These are phyloP conservation scores for Augochlora pura DNA, from an alignment of 1,140 invertebrate species.

Conservation along the genomic window DNA sequence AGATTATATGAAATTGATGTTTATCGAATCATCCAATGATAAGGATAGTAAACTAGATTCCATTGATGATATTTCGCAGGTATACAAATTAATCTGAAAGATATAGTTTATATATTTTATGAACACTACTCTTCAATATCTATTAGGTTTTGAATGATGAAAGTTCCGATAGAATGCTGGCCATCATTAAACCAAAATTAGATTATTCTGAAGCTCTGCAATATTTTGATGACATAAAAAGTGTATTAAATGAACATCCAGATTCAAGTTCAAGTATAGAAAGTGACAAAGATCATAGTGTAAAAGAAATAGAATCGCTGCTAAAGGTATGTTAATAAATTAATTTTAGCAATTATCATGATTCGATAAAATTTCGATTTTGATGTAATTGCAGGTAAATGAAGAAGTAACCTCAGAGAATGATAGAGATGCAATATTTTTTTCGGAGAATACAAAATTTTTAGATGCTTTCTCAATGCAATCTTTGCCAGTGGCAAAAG, in stretches of 20 bases:
- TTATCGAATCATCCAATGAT: conserved; percentile 18
- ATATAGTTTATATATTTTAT: neutral
- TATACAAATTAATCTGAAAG: conserved; percentile 11
- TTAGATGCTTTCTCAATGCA: conserved; percentile 39
- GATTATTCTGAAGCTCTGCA: conserved; percentile 40
- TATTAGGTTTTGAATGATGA: conserved; percentile 25
- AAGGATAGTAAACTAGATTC: neutral
- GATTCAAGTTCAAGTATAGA: neutral
- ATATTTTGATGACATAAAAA: conserved; percentile 47
- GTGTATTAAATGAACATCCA: neutral
- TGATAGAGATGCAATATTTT: conserved; percentile 16
- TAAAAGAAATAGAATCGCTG: neutral
- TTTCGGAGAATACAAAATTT: conserved; percentile 30
- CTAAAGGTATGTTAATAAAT: neutral
- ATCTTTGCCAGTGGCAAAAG: conserved; percentile 9
- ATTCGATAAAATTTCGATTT: too few relatives aligned
- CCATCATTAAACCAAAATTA: conserved; percentile 26
- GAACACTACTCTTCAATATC: neutral
- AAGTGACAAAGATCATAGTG: neutral
- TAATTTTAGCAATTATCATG: neutral
- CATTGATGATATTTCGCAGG: conserved; percentile 38
- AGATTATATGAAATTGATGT: conserved; percentile 52
- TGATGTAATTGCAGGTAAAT: conserved; percentile 28
- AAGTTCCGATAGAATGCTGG: neutral
- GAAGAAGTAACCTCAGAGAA: neutral